Conservation (phyloP, 2,888 invertebrate genomes). For the Cremastinae sp. region DNA sequence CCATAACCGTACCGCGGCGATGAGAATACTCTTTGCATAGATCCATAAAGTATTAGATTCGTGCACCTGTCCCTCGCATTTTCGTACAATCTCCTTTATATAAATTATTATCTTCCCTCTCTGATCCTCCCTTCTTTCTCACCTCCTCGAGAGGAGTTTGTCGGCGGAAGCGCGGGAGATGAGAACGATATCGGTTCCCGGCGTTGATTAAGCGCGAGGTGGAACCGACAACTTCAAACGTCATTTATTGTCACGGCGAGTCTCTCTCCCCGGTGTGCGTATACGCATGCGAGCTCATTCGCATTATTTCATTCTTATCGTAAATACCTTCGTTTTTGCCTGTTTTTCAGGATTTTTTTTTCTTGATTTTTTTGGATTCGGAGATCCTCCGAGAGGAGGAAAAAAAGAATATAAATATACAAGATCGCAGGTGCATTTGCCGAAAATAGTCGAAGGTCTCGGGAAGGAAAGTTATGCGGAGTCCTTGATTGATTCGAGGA, state of each 20-base stretch:
- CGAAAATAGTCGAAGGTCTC: conserved; percentile 28
- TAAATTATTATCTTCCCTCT: conserved; percentile 51
- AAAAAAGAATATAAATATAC: background rate
- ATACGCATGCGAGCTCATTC: conserved; percentile 50
- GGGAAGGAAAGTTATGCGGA: too few species aligned
- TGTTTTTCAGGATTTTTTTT: background rate
- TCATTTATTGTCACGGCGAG: conserved; percentile 56
- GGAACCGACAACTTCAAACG: conserved; percentile 51
- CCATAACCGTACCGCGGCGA: background rate
- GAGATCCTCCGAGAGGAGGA: background rate
- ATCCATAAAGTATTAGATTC: conserved; percentile 49
- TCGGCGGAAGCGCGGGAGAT: conserved; percentile 20
- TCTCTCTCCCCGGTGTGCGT: background rate
- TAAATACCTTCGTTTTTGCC: background rate
- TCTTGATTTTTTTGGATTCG: background rate
- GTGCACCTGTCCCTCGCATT: conserved; percentile 44
- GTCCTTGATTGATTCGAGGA: conserved; percentile 37
- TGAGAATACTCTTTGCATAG: conserved; percentile 29
- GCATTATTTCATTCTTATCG: background rate
- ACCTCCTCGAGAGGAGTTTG: background rate
- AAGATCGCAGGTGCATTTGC: conserved; percentile 1
- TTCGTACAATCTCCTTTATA: conserved; percentile 32
- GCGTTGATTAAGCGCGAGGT: conserved; percentile 57
- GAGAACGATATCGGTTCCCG: conserved; percentile 45
- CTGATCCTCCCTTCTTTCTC: conserved; percentile 5